These are phyloP conservation scores for Beaufortia kweichowensis DNA, from an alignment of 2,113 vertebrate species.

Conservation along the genomic window DNA sequence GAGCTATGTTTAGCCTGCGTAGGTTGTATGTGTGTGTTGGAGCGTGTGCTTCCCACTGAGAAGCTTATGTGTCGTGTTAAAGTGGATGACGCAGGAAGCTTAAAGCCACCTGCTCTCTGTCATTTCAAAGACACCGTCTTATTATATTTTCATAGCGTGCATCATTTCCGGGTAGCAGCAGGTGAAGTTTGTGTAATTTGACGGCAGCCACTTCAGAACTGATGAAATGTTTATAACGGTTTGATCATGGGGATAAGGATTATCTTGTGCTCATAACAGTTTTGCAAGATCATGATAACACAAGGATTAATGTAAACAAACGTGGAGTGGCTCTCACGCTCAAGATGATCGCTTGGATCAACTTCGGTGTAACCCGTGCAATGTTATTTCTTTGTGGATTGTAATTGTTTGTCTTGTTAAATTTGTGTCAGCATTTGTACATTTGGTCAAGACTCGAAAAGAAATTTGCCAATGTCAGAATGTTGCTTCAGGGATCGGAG, in stretches of 20 bases:
- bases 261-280: background rate
- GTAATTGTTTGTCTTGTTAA: background rate
- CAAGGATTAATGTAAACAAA: background rate
- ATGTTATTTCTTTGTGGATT: background rate
- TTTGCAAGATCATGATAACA: background rate
- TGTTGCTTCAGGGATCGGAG: slow-evolving; percentile 66
- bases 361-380: background rate
- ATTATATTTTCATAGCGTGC: background rate
- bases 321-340: background rate
- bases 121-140: background rate
- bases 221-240: background rate
- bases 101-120: slow-evolving; percentile 33
- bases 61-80: slow-evolving; percentile 43
- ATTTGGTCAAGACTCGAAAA: background rate
- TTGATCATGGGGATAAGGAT: background rate
- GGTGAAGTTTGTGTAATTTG: background rate
- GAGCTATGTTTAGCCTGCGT: slow-evolving; percentile 14
- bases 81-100: slow-evolving; percentile 41
- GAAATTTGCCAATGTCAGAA: slow-evolving; percentile 57
- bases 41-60: slow-evolving; percentile 34
- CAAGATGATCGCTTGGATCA: background rate
- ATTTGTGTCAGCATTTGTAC: background rate
- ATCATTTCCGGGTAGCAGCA: background rate
- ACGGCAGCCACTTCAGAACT: background rate
- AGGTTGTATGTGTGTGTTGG: slow-evolving; percentile 11